Conservation (phyloP, 2,797 vertebrate species). For the Catostomus latipinnis region DNA sequence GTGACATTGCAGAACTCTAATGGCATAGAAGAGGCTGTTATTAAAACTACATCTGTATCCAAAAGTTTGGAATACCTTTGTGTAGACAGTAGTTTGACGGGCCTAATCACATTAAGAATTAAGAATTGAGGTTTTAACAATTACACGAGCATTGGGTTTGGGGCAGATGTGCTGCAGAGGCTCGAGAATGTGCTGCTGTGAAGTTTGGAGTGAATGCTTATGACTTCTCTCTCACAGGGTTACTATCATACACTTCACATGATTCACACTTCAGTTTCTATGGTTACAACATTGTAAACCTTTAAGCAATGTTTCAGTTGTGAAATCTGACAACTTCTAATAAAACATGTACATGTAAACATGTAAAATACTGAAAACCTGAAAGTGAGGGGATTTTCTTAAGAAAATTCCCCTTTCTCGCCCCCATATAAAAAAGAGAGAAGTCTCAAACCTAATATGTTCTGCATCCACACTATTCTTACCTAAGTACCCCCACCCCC, state of each 20-base stretch:
- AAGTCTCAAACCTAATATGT: no score
- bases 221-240: constrained; percentile 81
- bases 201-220: constrained; percentile 72
- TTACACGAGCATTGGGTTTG: constrained; percentile 81
- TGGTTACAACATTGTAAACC: neutral
- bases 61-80: neutral
- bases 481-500: no score
- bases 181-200: constrained; percentile 76
- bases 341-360: no score
- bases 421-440: no score
- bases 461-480: no score
- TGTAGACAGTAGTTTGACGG: neutral
- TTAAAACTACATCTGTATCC: neutral
- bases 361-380: no score
- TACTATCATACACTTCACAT: constrained; percentile 43
- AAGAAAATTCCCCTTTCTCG: no score
- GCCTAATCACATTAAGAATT: neutral
- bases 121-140: neutral
- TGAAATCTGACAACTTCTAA: neutral
- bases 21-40: constrained; percentile 62
- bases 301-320: neutral
- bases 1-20: constrained; percentile 66
- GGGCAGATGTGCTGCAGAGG: constrained; percentile 80
- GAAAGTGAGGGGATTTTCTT: no score
- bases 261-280: neutral